These are phyloP conservation scores for Agriotes lineatus DNA, from an alignment of 2,888 invertebrate genomes.

Conservation along the genomic window DNA sequence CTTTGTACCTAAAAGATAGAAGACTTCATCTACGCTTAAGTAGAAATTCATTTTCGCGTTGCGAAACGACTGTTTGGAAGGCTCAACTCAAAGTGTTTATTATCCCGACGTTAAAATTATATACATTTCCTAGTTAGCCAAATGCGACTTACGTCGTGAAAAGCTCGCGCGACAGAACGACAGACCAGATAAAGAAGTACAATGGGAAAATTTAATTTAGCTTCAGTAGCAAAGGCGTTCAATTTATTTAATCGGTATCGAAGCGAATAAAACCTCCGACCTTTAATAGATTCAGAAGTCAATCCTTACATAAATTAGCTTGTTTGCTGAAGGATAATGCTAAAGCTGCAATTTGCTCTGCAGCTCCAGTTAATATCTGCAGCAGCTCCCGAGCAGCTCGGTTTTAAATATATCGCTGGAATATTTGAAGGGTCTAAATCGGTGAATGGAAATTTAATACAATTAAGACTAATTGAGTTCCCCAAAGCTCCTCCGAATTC, in stretches of 20 bases:
- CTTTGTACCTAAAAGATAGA: constrained; percentile 6
- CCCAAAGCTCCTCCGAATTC: constrained; percentile 38
- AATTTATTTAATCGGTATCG: background rate
- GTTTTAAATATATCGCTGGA: constrained; percentile 34
- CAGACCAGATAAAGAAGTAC: background rate
- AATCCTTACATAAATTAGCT: background rate
- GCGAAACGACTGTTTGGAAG: constrained; percentile 2
- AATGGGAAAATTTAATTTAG: background rate
- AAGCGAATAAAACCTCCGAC: background rate
- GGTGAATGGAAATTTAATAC: constrained; percentile 48
- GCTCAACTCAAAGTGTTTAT: no score
- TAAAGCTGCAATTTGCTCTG: background rate
- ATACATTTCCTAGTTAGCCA: background rate
- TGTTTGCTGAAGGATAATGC: background rate
- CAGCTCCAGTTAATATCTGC: background rate
- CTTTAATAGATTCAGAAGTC: background rate
- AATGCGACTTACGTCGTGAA: background rate
- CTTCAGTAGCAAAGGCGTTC: background rate
- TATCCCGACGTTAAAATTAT: background rate
- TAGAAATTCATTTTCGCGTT: constrained; percentile 2
- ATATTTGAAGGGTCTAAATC: constrained; percentile 41
- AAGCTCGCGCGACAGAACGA: background rate
- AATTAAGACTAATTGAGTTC: constrained; percentile 48
- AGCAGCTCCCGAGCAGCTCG: background rate
- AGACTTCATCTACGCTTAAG: constrained; percentile 7